phyloP scores from a whole-genome alignment of 2,888 invertebrate genomes.

The Trissonchulus latispiculum region DNA sequence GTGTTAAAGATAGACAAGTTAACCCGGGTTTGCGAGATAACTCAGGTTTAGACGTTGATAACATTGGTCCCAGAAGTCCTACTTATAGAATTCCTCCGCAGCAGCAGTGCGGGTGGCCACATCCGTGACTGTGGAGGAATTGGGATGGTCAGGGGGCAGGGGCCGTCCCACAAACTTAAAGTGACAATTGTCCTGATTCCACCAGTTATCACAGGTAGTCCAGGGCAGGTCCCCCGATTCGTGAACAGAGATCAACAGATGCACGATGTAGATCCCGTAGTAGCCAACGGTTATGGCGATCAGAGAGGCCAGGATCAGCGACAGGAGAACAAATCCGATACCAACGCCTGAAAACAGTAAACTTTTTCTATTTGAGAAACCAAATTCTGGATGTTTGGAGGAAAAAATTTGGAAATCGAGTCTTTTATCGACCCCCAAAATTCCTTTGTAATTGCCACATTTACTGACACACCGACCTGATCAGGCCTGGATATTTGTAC shows the following conservation, averaged over 20 bases:
- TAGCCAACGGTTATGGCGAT: constrained; percentile 8
- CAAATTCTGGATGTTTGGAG: too few relatives aligned
- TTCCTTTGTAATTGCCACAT: too few relatives aligned
- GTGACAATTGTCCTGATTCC: constrained; percentile 1
- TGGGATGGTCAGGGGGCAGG: not conserved
- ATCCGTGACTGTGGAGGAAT: not conserved
- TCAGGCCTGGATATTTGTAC: too few relatives aligned
- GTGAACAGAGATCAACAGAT: constrained; percentile 5
- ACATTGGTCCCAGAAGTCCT: too few relatives aligned
- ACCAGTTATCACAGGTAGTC: not conserved
- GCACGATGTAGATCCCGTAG: not conserved
- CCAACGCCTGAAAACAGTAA: constrained; percentile 35
- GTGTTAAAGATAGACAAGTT: too few relatives aligned
- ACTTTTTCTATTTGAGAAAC: too few relatives aligned
- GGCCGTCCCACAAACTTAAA: not conserved
- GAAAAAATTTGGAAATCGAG: too few relatives aligned
- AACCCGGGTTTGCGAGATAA: too few relatives aligned
- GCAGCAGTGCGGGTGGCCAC: not conserved
- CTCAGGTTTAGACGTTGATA: too few relatives aligned
- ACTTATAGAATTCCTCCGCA: not conserved
- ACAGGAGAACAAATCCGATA: constrained; percentile 36
- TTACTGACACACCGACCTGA: too few relatives aligned
- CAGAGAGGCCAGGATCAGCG: constrained; percentile 31
- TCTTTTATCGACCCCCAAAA: too few relatives aligned
- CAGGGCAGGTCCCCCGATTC: not conserved